Conservation (phyloP, 2,888 invertebrate genomes). For the Drosophila mayaguana region DNA sequence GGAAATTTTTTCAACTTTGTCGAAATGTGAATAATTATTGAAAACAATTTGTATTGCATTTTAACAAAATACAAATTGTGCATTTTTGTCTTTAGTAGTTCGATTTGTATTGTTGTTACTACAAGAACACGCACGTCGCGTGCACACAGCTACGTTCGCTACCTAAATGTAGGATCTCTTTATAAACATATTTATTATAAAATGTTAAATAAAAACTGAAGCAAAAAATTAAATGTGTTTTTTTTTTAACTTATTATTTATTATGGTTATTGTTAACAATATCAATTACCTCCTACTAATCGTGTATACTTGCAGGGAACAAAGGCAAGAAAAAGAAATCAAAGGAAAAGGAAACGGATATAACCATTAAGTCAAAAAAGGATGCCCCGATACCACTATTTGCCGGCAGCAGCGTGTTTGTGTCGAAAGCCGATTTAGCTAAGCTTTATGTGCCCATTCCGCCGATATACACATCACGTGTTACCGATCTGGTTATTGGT, state of each 20-base stretch:
- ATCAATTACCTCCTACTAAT: background rate
- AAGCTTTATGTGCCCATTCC: constrained; percentile 82
- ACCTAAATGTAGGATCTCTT: constrained; percentile 24
- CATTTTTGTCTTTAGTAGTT: background rate
- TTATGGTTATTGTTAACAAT: background rate
- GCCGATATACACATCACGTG: constrained; percentile 82
- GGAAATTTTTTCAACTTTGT: background rate
- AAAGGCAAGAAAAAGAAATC: background rate
- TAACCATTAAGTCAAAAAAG: constrained; percentile 13
- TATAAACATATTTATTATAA: constrained; percentile 8
- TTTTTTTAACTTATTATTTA: constrained; percentile 31
- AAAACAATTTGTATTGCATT: constrained; percentile 4
- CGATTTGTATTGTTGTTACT: constrained; percentile 2
- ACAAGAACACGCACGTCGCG: background rate
- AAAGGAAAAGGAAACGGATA: constrained; percentile 12
- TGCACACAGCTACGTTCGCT: constrained; percentile 9
- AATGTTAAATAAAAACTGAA: constrained; percentile 32
- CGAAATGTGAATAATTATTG: constrained; percentile 4
- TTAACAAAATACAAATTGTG: background rate
- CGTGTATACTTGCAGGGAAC: constrained; percentile 14
- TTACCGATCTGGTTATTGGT: constrained; percentile 83
- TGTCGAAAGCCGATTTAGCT: constrained; percentile 81
- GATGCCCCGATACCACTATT: constrained; percentile 79
- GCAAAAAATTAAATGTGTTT: constrained; percentile 39
- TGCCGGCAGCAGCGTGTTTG: constrained; percentile 82